These are phyloP conservation scores for Sciurus niger DNA, from an alignment of 2,113 vertebrate genomes.

Conservation along the genomic window DNA sequence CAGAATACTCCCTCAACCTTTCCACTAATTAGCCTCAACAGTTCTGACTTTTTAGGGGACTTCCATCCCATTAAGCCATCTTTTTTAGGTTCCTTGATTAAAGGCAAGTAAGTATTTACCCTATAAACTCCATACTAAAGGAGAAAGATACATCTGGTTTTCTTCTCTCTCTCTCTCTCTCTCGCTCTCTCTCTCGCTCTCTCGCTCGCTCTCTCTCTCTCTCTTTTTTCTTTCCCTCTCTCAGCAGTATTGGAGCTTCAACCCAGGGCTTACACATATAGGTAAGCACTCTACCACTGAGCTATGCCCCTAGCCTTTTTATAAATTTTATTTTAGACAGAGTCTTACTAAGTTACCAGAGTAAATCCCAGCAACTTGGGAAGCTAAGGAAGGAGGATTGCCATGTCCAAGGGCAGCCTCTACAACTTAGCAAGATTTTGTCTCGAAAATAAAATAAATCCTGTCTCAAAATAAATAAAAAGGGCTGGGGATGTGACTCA, in stretches of 20 bases:
- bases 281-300: not conserved
- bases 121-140: not conserved
- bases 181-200: too few relatives aligned
- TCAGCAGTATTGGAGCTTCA: not conserved
- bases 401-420: too few relatives aligned
- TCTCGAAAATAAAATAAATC: too few relatives aligned
- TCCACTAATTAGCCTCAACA: not conserved
- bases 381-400: too few relatives aligned
- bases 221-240: too few relatives aligned
- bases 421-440: too few relatives aligned
- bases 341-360: not conserved
- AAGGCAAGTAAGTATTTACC: conserved; percentile 1
- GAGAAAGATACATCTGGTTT: not conserved
- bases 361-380: too few relatives aligned
- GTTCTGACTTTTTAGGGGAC: not conserved
- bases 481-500: too few relatives aligned
- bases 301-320: not conserved
- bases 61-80: not conserved
- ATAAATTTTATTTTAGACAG: not conserved
- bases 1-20: not conserved
- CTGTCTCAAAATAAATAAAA: too few relatives aligned
- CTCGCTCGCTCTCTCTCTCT: too few relatives aligned
- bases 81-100: conserved; percentile 17
- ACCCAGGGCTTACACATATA: not conserved
- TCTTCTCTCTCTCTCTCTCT: not conserved